Conservation (phyloP, 53 echinoderm and acorn worm species). For the Holothuria leucospilota region DNA sequence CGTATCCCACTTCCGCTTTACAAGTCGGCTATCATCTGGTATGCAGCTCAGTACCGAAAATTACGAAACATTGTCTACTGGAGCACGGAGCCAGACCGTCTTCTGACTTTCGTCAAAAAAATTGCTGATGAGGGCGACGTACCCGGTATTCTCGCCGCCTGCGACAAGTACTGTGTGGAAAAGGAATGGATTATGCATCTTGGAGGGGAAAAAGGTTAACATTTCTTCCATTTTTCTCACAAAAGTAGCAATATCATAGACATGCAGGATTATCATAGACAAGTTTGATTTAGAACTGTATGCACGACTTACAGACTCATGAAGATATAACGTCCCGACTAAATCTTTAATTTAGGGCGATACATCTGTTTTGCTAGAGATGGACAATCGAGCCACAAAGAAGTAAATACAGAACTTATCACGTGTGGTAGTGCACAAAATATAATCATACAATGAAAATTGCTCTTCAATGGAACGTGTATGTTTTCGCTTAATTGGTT, state of each 20-base stretch:
- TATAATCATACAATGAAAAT: no score
- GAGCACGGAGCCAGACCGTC: conserved; percentile 24
- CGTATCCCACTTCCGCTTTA: background rate
- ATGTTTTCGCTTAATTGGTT: no score
- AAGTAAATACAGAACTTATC: no score
- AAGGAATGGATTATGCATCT: conserved; percentile 55
- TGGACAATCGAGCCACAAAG: no score
- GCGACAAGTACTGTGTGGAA: conserved; percentile 45
- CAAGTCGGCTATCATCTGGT: background rate
- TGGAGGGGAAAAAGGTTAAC: conserved; percentile 56
- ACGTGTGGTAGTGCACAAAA: no score
- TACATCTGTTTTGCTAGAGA: no score
- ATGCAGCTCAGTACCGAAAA: background rate
- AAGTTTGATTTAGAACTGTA: no score
- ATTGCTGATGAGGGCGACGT: conserved; percentile 45
- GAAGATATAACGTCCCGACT: no score
- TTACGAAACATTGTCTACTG: background rate
- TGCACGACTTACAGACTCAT: no score
- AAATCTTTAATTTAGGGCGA: no score
- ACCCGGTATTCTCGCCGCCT: conserved; percentile 26
- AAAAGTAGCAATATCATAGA: background rate
- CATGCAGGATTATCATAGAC: no score
- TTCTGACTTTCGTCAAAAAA: conserved; percentile 32
- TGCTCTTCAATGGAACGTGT: no score
- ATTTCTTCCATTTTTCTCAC: background rate